Evolutionary conservation across 2,113 vertebrate species (phyloP), one percentile per base, ranked within the genome.

Genomic region (Ammodramus savannarum): DNA sequence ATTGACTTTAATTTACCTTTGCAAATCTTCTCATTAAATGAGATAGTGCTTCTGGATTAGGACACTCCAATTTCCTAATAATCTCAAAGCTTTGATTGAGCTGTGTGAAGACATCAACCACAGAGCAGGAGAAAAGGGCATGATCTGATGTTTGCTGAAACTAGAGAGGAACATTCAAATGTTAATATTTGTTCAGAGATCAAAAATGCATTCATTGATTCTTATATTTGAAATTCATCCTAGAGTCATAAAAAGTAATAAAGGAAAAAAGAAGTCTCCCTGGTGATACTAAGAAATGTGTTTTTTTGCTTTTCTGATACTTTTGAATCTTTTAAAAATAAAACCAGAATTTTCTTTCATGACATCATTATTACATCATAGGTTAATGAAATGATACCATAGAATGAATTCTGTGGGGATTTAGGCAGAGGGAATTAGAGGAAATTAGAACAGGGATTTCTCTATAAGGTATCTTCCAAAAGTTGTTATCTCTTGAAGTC

Each of bases 81-180:
- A 99, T 99, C 97, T 99, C 99, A 96, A 99, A 99, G 94, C 99
- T 99, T 97, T 99, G 99, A 97, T 99, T 99, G 75, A 99, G 99
- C 87, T 99, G 99, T 52, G 99, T 99, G 95, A 99, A 99, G 95
- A 99, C 99, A 61, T 99, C 99, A 90, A 99, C 99, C 97, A 99
- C 99, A 0, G 99, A 99, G 88, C 99, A 99, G 63, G 99, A 99
- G 96, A 99, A 99, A 84, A 99, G 99, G 69, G 99, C 99, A 14
- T 99, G 99, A 59, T 99, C 99, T 4, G 99, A 99, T 9, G 99
- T 99, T 97, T 99, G 99, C 98, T 99, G 99, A 96, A 99, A 99
- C 99, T 99, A 96, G 54, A 86, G 76, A 62, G 46, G 85, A 59
- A 79, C 49, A 71, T 67, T 26, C 17, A 74, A 62, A 43, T 10